phyloP scores from a whole-genome alignment of 2,113 vertebrate species.

The Cynoglossus semilaevis region DNA sequence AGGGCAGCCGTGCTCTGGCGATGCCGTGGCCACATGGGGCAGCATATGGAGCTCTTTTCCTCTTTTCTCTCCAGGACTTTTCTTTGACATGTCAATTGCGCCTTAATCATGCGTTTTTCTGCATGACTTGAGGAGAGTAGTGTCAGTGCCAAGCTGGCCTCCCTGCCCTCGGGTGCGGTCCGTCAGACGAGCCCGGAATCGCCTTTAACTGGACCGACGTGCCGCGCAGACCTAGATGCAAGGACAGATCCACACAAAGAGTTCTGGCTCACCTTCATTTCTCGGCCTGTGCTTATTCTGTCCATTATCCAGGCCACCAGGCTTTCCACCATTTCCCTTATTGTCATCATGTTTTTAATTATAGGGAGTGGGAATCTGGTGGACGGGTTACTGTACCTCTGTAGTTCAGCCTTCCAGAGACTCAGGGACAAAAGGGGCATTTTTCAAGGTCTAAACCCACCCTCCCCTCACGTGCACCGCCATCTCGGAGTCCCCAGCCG shows the following conservation, averaged over 20 bases:
- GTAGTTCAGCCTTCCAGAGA: constrained; percentile 58
- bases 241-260: constrained; percentile 21
- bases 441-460: constrained; percentile 72
- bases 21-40: constrained; percentile 56
- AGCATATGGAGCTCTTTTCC: constrained; percentile 64
- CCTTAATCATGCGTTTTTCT: constrained; percentile 68
- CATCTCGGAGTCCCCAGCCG: constrained; percentile 64
- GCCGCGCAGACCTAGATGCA: not conserved
- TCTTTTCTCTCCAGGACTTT: constrained; percentile 54
- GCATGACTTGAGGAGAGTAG: constrained; percentile 63
- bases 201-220: constrained; percentile 20
- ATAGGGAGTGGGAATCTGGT: constrained; percentile 51
- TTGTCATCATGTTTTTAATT: constrained; percentile 67
- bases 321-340: constrained; percentile 46
- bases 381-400: constrained; percentile 54
- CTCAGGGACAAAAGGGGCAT: constrained; percentile 72
- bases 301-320: too few species aligned
- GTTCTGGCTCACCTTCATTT: constrained; percentile 36
- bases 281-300: constrained; percentile 5
- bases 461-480: constrained; percentile 53
- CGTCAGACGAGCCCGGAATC: constrained; percentile 56
- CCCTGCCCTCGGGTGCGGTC: constrained; percentile 53
- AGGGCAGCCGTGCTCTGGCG: constrained; percentile 41
- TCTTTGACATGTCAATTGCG: constrained; percentile 68
- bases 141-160: constrained; percentile 55